Percentiles rank a stretch among this genome's conserved stretches.
Evolutionary conservation across 2,888 invertebrate genomes (phyloP).

Genomic region (Stegana nigrithorax): DNA sequence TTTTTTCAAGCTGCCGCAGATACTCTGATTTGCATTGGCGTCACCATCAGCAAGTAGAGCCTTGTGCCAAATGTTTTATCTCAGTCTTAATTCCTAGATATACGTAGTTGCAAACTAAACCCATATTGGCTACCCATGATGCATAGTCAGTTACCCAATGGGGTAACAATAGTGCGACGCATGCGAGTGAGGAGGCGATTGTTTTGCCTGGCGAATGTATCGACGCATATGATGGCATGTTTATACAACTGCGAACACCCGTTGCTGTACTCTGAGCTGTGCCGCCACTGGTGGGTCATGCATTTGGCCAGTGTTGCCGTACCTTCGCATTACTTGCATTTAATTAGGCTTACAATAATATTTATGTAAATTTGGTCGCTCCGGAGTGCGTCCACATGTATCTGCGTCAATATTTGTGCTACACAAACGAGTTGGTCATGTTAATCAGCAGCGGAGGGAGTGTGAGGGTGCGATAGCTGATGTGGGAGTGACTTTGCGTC

Average conservation of each 20-base stretch:
- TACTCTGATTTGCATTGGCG: too few relatives aligned
- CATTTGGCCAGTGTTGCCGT: not conserved
- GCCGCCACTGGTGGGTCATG: not conserved
- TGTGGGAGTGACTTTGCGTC: not conserved
- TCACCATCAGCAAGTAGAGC: too few relatives aligned
- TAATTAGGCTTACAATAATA: slow-evolving; percentile 64
- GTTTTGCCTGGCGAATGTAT: slow-evolving; percentile 3
- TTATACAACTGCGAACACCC: slow-evolving; percentile 25
- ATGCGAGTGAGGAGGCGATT: not conserved
- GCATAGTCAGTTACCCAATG: too few relatives aligned
- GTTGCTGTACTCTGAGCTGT: not conserved
- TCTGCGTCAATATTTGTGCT: slow-evolving; percentile 49
- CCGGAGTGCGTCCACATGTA: slow-evolving; percentile 12
- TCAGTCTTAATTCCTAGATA: too few relatives aligned
- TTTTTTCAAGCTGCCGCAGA: too few relatives aligned
- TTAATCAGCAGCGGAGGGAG: not conserved
- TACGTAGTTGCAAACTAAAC: too few relatives aligned
- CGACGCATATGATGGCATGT: slow-evolving; percentile 24
- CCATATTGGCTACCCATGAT: too few relatives aligned
- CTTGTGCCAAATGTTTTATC: too few relatives aligned
- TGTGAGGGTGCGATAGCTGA: not conserved
- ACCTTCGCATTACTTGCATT: slow-evolving; percentile 50
- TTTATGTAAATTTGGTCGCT: slow-evolving; percentile 57
- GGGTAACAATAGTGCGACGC: too few relatives aligned
- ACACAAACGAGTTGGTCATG: slow-evolving; percentile 4